Percentiles rank a stretch among this genome's conserved stretches.
These are phyloP conservation scores for Pogonus chalceus DNA, from an alignment of 1,140 invertebrate genomes.

Conservation along the genomic window DNA sequence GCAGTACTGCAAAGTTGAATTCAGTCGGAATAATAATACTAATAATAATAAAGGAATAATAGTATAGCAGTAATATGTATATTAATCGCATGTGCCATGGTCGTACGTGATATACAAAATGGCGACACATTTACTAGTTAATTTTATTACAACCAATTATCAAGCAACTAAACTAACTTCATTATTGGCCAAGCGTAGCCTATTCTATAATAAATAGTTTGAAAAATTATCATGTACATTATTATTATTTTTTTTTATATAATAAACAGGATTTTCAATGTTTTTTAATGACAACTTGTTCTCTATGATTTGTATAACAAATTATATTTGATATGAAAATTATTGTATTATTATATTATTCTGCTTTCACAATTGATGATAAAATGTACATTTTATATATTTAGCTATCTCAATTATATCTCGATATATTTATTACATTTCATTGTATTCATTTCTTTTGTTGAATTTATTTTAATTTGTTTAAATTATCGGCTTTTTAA, in stretches of 20 bases:
- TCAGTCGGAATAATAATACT: too few species aligned
- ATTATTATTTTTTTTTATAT: background rate
- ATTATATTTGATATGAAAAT: background rate
- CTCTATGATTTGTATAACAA: background rate
- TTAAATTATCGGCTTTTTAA: too few species aligned
- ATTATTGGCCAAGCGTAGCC: background rate
- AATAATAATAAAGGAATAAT: too few species aligned
- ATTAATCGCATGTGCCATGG: background rate
- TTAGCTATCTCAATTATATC: too few species aligned
- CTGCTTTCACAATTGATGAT: too few species aligned
- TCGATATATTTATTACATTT: too few species aligned
- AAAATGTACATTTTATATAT: too few species aligned
- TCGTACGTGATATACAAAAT: too few species aligned
- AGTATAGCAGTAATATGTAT: too few species aligned
- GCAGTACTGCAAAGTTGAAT: too few species aligned
- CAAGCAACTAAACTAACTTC: background rate
- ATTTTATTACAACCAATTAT: background rate
- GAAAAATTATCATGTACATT: background rate
- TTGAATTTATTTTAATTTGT: too few species aligned
- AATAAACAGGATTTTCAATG: background rate
- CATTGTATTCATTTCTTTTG: too few species aligned
- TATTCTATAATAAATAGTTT: background rate
- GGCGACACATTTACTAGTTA: background rate
- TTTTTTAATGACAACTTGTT: background rate
- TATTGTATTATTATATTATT: background rate